Evolutionary conservation across 2,888 invertebrate species (phyloP), one percentile per base, ranked within the genome.

Genomic region (Carcina quercana): DNA sequence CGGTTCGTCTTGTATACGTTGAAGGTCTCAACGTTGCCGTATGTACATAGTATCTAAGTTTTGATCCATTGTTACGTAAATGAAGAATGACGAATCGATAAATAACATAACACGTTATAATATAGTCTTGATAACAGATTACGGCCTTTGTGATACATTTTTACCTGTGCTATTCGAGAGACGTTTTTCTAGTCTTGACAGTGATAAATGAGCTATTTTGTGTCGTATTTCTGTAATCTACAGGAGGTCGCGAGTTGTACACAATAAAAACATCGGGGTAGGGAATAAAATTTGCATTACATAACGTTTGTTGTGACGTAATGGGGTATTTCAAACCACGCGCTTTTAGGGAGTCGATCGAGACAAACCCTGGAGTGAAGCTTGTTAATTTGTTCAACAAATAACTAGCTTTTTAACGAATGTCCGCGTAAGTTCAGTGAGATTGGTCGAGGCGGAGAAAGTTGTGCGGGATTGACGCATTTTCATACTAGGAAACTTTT

Each of bases 281-380:
- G 27, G 30, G 8, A 3, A 28, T 35, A 40, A 46, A 43, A 45
- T 37, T 37, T 44, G 15, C 20, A 59, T 78, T 76, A 73, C 67
- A 68, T 75, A 76, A 76, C 58, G 30, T 68, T 67, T 62, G 48
- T 53, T 49, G 53, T 78, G 75, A 75, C 75, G 76, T 76, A 76
- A 76, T 63, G n/a, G n/a, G n/a, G n/a, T n/a, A n/a, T n/a, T n/a
- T n/a, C n/a, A n/a, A n/a, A n/a, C n/a, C n/a, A n/a, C n/a, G n/a
- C n/a, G n/a, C n/a, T n/a, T n/a, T n/a, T n/a, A n/a, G n/a, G n/a
- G n/a, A n/a, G n/a, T n/a, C n/a, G n/a, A n/a, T n/a, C n/a, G n/a
- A n/a, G n/a, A n/a, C n/a, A n/a, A n/a, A n/a, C n/a, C n/a, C n/a
- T n/a, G n/a, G n/a, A n/a, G n/a, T n/a, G n/a, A n/a, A n/a, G n/a